Conservation (phyloP, 2,797 vertebrate species). For the Catharus ustulatus region DNA sequence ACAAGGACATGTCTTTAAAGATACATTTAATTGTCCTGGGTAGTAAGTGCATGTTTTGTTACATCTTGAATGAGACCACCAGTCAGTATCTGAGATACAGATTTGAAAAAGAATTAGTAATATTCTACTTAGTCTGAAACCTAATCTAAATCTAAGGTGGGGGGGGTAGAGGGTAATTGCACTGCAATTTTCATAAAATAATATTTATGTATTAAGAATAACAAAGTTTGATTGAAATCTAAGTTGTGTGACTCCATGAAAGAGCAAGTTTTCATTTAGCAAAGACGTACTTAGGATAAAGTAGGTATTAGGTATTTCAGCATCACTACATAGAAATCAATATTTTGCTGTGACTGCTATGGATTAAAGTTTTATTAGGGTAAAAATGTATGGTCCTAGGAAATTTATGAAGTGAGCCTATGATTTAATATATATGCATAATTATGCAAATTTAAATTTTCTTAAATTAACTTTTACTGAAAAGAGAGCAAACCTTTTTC, state of each 20-base stretch:
- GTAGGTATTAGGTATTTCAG: neutral
- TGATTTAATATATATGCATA: neutral
- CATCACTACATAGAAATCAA: neutral
- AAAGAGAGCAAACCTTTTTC: fast-evolving
- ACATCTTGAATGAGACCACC: neutral
- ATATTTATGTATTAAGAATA: neutral
- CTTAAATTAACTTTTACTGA: neutral
- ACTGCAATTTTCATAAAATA: neutral
- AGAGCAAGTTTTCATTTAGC: neutral
- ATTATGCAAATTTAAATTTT: neutral
- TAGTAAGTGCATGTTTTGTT: neutral
- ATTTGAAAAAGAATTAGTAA: neutral
- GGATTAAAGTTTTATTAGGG: neutral
- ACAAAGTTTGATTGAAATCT: neutral
- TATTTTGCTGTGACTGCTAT: neutral
- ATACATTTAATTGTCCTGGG: neutral
- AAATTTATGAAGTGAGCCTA: neutral
- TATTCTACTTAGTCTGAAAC: neutral
- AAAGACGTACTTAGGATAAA: neutral
- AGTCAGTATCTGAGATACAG: neutral
- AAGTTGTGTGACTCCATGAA: neutral
- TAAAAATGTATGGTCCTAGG: neutral
- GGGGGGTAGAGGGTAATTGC: fast-evolving
- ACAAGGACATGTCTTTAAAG: neutral
- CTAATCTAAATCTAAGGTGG: neutral